These are phyloP conservation scores for Spondyliosoma cantharus DNA, from an alignment of 2,797 vertebrate species.

Conservation along the genomic window DNA sequence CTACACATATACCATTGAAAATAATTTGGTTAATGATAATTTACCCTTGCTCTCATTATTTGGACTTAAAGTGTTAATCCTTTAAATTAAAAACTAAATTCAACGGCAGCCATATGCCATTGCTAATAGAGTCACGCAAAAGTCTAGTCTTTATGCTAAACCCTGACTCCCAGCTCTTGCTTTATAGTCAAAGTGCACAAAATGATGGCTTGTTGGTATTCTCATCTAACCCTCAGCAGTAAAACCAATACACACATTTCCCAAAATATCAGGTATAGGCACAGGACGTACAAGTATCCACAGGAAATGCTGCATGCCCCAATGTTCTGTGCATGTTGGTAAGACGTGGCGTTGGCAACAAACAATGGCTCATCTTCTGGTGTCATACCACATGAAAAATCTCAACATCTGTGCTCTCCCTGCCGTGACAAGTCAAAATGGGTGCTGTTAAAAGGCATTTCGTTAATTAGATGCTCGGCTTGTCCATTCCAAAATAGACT, in stretches of 20 bases:
- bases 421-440: conserved; percentile 19
- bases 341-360: neutral
- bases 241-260: neutral
- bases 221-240: neutral
- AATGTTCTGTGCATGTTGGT: neutral
- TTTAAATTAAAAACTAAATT: conserved; percentile 3
- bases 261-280: neutral
- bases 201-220: neutral
- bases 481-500: neutral
- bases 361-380: neutral
- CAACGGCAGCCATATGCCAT: neutral
- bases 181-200: neutral
- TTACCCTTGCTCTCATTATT: neutral
- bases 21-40: neutral
- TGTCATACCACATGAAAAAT: neutral
- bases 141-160: neutral
- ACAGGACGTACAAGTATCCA: neutral
- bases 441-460: neutral
- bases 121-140: neutral
- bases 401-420: conserved; percentile 3
- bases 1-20: conserved; percentile 6
- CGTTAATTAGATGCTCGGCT: neutral
- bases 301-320: neutral
- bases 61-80: conserved; percentile 4
- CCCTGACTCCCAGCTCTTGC: neutral